Evolutionary conservation across 1,140 invertebrate genomes (phyloP), one percentile per base, ranked within the genome.

Genomic region (Coelopa frigida): DNA sequence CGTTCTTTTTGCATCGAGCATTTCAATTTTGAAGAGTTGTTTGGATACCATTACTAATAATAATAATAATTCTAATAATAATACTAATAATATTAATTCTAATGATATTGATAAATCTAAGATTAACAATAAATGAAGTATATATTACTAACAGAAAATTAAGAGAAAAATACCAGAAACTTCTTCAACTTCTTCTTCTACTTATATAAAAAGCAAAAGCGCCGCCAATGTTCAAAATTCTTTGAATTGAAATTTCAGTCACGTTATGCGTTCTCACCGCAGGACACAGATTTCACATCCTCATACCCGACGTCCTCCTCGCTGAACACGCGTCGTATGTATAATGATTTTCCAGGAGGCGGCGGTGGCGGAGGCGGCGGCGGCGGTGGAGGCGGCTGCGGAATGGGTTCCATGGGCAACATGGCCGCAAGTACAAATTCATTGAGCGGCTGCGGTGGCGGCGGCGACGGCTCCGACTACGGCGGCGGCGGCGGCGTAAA

Each of bases 201-300:
- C 22, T 40, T 39, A 36, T 48, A 51, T 48, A 35, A 51, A 43
- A 44, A 44, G 39, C 41, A 52, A 49, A 49, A 42, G 47, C 46
- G 46, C 47, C 45, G 44, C 39, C 43, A 35, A 49, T 43, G 44
- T 53, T 37, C 46, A 51, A 53, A 51, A 52, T 52, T 56, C 50
- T 45, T 50, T 54, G 42, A 48, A 43, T 50, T 50, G 43, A 54
- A 44, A 49, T 50, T 53, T 61, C 66, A 70, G 64, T 70, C 67
- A 59, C 67, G 59, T 60, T 70, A 68, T 69, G 67, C 66, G 58
- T 68, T 68, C 58, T 68, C 66, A 65, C 62, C 66, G 58, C 67
- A 70, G 67, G 67, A 70, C 47, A 66, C 67, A 66, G 67, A 70
- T 66, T 70, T 70, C 52, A 52, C 52, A 27, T 50, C 52, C 38